A percentile compares a stretch with the other conserved stretches of the same genome.
Conservation (phyloP, 2,888 invertebrate genomes). For the Pristionchus fissidentatus region DNA sequence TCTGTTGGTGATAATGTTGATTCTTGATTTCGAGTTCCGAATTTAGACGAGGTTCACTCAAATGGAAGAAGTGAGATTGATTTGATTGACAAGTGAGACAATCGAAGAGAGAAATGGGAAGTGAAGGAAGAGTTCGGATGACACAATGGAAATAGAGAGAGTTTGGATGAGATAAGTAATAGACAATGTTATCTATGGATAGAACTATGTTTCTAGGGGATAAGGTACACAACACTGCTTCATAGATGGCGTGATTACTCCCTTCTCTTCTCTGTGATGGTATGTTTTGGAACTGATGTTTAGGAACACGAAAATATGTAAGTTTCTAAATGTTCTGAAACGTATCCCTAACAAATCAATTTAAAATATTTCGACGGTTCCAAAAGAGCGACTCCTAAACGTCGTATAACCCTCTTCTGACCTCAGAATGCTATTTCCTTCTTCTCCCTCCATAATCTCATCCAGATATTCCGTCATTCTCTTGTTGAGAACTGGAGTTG, state of each 20-base stretch:
- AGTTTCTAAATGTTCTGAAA: too few species aligned
- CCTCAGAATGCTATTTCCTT: neutral
- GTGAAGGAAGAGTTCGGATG: too few species aligned
- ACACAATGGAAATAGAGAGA: neutral
- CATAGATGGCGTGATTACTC: too few species aligned
- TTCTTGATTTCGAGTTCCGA: conserved; percentile 63
- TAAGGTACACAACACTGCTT: neutral
- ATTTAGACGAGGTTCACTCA: conserved; percentile 49
- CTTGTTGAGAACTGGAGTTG: conserved; percentile 22
- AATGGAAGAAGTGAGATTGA: conserved; percentile 26
- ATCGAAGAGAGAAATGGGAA: too few species aligned
- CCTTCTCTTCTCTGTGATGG: too few species aligned
- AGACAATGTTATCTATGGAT: neutral
- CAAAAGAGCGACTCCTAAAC: too few species aligned
- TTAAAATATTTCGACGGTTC: too few species aligned
- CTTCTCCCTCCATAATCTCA: conserved; percentile 29
- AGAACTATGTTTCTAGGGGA: neutral
- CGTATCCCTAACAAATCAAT: too few species aligned
- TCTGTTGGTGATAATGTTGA: conserved; percentile 63
- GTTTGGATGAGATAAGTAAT: neutral
- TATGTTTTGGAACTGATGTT: too few species aligned
- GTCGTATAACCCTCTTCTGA: too few species aligned
- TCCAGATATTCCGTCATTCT: neutral
- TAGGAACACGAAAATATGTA: too few species aligned
- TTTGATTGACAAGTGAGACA: conserved; percentile 7